These are phyloP conservation scores for Chinchilla lanigera DNA, from an alignment of 2,113 vertebrate species.

Conservation along the genomic window DNA sequence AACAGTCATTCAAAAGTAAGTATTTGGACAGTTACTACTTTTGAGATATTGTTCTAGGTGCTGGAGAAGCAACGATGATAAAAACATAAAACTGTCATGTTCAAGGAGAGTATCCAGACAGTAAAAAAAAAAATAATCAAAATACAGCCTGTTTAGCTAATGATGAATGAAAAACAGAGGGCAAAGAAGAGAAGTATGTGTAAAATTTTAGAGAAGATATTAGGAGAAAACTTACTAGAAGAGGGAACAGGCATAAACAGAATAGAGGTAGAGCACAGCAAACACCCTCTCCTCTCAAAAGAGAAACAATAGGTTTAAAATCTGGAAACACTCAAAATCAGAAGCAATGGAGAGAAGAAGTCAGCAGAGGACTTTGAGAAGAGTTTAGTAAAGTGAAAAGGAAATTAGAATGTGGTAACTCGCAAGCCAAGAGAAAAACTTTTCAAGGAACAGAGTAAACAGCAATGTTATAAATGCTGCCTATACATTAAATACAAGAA, in stretches of 20 bases:
- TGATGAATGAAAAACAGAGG: background rate
- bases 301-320: background rate
- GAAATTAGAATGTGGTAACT: background rate
- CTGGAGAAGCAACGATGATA: background rate
- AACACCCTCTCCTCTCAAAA: background rate
- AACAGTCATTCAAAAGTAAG: background rate
- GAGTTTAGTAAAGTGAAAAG: background rate
- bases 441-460: background rate
- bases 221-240: background rate
- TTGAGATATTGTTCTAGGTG: background rate
- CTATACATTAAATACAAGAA: constrained; percentile 1
- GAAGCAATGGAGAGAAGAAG: background rate
- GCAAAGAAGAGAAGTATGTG: background rate
- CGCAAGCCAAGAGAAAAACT: background rate
- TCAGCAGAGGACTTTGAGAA: background rate
- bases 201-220: background rate
- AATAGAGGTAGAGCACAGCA: background rate
- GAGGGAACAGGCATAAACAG: background rate
- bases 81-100: constrained; percentile 1
- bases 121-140: background rate
- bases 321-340: background rate
- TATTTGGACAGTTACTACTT: background rate
- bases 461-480: background rate
- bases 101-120: constrained; percentile 30
- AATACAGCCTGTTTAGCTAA: background rate